These are phyloP conservation scores for Thalpophila matura DNA, from an alignment of 2,888 invertebrate genomes.

Conservation along the genomic window DNA sequence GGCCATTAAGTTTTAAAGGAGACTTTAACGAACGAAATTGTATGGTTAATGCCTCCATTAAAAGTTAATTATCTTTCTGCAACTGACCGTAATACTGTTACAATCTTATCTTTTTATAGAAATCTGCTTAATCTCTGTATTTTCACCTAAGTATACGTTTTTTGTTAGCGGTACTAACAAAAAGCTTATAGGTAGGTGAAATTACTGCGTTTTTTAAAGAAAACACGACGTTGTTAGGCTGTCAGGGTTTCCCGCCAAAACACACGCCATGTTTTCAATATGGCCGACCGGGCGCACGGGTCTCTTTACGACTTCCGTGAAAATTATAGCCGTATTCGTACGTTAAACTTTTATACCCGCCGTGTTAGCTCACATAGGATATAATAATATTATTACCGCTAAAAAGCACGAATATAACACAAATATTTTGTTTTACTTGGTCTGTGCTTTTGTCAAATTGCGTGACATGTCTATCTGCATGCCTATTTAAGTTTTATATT, in stretches of 20 bases:
- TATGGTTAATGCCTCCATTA: no score
- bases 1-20: no score
- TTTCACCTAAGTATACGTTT: not conserved
- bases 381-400: constrained; percentile 77
- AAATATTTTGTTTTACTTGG: constrained; percentile 63
- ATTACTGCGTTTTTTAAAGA: constrained; percentile 50
- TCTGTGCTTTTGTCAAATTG: constrained; percentile 12
- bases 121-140: not conserved
- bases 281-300: constrained; percentile 74
- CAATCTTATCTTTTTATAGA: not conserved
- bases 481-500: not conserved
- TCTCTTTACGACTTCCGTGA: constrained; percentile 86
- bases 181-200: no score
- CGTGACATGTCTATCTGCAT: not conserved
- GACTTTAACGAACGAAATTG: no score
- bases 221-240: constrained; percentile 48
- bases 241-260: constrained; percentile 79
- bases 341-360: constrained; percentile 85
- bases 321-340: constrained; percentile 84
- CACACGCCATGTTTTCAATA: constrained; percentile 80
- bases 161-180: no score
- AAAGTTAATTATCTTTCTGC: not conserved
- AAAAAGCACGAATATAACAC: constrained; percentile 68
- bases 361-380: constrained; percentile 71
- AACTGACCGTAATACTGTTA: not conserved